Conservation (phyloP, 2,113 vertebrate genomes). For the Scytalopus superciliaris region DNA sequence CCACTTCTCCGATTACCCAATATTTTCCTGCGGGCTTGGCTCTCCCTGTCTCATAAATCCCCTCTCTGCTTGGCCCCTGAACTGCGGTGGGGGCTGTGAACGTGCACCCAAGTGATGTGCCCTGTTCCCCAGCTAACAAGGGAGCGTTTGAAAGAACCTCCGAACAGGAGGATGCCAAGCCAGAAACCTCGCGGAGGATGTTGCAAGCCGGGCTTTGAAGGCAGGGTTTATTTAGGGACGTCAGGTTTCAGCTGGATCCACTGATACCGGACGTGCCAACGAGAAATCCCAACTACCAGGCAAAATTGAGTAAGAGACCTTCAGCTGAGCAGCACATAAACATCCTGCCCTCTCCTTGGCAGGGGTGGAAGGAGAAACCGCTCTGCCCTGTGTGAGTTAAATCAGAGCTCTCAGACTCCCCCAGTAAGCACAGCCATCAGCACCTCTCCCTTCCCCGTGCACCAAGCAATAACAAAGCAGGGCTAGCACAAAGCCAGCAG, state of each 20-base stretch:
- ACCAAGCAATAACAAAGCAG: neutral
- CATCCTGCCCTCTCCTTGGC: neutral
- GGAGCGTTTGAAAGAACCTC: constrained; percentile 45
- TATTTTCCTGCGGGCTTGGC: constrained; percentile 67
- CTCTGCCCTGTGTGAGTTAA: neutral
- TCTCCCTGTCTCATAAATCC: constrained; percentile 62
- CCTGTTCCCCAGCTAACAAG: constrained; percentile 44
- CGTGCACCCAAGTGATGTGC: neutral
- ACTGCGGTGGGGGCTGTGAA: constrained; percentile 12
- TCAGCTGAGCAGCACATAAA: neutral
- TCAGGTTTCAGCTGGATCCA: neutral
- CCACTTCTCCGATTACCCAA: constrained; percentile 46
- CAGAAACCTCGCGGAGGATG: neutral
- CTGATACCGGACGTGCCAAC: neutral
- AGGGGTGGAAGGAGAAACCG: neutral
- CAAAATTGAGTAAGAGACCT: neutral
- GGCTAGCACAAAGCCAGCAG: neutral
- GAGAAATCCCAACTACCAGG: neutral
- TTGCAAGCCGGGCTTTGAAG: neutral
- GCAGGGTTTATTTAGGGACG: constrained; percentile 2
- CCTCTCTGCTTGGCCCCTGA: neutral
- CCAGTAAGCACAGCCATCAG: neutral
- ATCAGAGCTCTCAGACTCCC: neutral
- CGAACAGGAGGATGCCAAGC: neutral
- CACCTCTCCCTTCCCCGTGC: neutral